These are phyloP conservation scores for Aphelenchoides avenae DNA, from an alignment of 1,140 invertebrate species.

Conservation along the genomic window DNA sequence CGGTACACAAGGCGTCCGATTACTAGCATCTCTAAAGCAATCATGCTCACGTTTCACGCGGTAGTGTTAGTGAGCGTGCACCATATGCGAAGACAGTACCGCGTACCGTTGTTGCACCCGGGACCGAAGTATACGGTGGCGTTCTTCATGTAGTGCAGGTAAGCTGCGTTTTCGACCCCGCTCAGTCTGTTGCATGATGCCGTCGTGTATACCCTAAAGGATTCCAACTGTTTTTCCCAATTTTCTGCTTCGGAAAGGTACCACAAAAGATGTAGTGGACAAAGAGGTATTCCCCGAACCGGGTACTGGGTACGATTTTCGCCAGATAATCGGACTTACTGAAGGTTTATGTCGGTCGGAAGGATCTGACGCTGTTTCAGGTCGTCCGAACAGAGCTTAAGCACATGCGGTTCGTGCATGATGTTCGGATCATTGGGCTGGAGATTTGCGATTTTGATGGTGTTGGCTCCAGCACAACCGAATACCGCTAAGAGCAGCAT, in stretches of 20 bases:
- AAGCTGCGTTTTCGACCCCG: constrained; percentile 57
- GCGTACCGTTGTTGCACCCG: constrained; percentile 58
- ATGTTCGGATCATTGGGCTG: constrained; percentile 56
- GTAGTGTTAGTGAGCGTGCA: no score
- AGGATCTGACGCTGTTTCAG: constrained; percentile 52
- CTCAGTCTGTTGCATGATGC: constrained; percentile 57
- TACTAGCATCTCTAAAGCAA: constrained; percentile 56
- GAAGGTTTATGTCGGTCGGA: constrained; percentile 48
- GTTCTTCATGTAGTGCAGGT: constrained; percentile 55
- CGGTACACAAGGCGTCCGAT: constrained; percentile 55
- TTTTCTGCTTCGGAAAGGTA: no score
- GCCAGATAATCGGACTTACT: constrained; percentile 26
- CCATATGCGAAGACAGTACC: no score
- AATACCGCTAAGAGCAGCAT: no score
- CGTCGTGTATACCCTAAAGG: constrained; percentile 53
- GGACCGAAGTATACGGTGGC: constrained; percentile 58
- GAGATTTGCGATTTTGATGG: constrained; percentile 54
- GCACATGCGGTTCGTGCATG: constrained; percentile 54
- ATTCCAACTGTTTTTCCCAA: no score
- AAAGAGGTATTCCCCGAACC: not conserved
- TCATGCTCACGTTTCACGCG: no score
- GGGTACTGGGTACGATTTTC: no score
- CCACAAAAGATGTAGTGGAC: no score
- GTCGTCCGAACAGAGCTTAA: constrained; percentile 52
- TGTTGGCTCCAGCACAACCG: constrained; percentile 11